Evolutionary conservation across 2,113 vertebrate genomes (phyloP), one percentile per base, ranked within the genome.

Genomic region (Polypterus bichir): DNA sequence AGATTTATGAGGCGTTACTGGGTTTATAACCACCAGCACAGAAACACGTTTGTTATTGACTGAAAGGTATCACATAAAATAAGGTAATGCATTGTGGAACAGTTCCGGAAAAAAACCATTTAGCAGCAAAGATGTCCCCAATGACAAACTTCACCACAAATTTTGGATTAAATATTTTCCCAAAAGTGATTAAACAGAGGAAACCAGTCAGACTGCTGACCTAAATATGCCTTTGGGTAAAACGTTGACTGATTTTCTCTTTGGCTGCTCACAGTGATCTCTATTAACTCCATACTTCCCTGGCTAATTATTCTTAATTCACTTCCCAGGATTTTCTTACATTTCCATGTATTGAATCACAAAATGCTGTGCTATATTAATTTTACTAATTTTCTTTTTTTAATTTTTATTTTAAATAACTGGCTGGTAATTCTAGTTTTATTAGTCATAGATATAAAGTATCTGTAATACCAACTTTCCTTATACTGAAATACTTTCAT

Each of bases 111-210:
- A 55, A 46, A 46, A 9, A 53, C 51, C 57, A 51, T 64, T 64
- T 55, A 53, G 57, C 58, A 68, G 27, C 58, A 51, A 44, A 27
- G 54, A 54, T 56, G 6, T 49, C 63, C 57, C 49, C 10, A 59
- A 27, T 46, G 57, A 59, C 55, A 62, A 47, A 59, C 48, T 45
- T 27, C 54, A 46, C 58, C 44, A 5, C 5, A 59, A 5, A 9
- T 44, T 11, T 49, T 3, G 44, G 55, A 46, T 47, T 46, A 53
- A 55, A 55, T 11, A 57, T 62, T 63, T 49, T 45, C 59, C 62
- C 52, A 52, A 57, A 64, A 62, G 62, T 65, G 63, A 68, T 68
- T 65, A 62, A 59, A 46, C 67, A 62, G 60, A 65, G 60, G 67
- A 65, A 62, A 65, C 56, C 47, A 44, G 60, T 62, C 63, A 62